Base-by-base conservation (phyloP, 2,888 invertebrate species). In the Hedychridium roseum region DNA sequence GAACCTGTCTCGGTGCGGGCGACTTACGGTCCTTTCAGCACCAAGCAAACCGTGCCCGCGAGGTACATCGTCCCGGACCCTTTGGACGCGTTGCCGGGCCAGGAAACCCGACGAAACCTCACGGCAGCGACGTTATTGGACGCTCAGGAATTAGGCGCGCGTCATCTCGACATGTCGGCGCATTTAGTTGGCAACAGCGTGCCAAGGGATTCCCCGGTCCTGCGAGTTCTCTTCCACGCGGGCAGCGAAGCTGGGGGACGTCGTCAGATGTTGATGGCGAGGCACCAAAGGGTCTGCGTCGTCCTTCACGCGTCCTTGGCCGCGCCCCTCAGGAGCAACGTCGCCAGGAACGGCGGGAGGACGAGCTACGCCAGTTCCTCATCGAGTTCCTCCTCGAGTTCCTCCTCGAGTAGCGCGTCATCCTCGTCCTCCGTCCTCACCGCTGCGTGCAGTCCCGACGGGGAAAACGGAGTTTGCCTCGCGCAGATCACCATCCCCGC, bases 11-110 rank as follows among this genome's bases (percentile, higher is more conserved):
- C 94, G 16, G 91, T 97, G 30, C 85, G 94, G 50, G 95, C 95
- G 37, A 92, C 91, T 28, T 95, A 95, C 75, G 97, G 96, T 2
- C 96, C 96, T 4, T 96, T 96, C 81, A 93, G 93, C 64, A 95
- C 94, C 43, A 94, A 94, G 74, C 94, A 96, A 80, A 94, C 94
- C 0, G 94, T 96, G 27, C 94, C 94, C 27, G 92, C 94, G 1
- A 84, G 90, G 30, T 93, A 92, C 74, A 89, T 94, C 51, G 92
- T 94, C 38, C 92, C 93, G 3, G 93, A 94, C 79, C 88, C 90
- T 0, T 79, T 91, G 52, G 91, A 90, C 69, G 84, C 85, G 20
- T 57, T 80, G 12, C 83, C 85, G 1, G 70, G 66, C 0, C 62
- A 78, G 42, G 80, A 80, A 40, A 63, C 60, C 6, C 56, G 71